phyloP scores from a whole-genome alignment of 1,140 invertebrate species.

The Apis florea region DNA sequence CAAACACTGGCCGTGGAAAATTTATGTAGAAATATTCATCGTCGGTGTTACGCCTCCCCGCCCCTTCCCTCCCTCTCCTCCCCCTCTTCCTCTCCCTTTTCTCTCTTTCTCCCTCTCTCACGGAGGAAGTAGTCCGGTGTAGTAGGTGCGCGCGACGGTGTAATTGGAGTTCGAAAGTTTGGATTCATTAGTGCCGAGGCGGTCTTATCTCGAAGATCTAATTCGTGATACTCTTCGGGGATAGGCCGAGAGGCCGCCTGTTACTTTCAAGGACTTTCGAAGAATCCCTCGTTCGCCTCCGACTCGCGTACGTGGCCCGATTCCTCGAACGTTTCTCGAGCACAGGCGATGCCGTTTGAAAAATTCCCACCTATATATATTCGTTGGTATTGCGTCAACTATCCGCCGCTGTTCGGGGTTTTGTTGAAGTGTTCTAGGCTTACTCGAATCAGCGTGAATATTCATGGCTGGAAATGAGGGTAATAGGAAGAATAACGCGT shows the following conservation, averaged over 20 bases:
- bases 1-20: conserved; percentile 28
- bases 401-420: too few relatives aligned
- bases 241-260: conserved; percentile 62
- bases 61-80: background rate
- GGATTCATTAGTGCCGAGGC: conserved; percentile 72
- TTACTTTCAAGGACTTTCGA: conserved; percentile 70
- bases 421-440: background rate
- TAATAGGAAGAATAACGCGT: conserved; percentile 9
- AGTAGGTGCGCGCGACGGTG: conserved; percentile 54
- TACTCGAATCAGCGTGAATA: background rate
- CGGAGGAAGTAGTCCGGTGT: conserved; percentile 55
- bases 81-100: background rate
- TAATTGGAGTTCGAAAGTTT: conserved; percentile 73
- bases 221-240: conserved; percentile 62
- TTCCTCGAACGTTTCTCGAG: conserved; percentile 9
- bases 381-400: background rate
- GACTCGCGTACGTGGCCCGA: conserved; percentile 22
- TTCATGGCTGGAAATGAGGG: background rate
- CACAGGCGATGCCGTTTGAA: conserved; percentile 4
- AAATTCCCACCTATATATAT: conserved; percentile 7
- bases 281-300: conserved; percentile 59
- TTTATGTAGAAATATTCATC: conserved; percentile 57
- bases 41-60: background rate
- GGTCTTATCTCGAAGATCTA: conserved; percentile 71
- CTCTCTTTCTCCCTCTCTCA: background rate